These are phyloP conservation scores for Scrobipalpa atriplicella DNA, from an alignment of 2,888 invertebrate genomes.

Conservation along the genomic window DNA sequence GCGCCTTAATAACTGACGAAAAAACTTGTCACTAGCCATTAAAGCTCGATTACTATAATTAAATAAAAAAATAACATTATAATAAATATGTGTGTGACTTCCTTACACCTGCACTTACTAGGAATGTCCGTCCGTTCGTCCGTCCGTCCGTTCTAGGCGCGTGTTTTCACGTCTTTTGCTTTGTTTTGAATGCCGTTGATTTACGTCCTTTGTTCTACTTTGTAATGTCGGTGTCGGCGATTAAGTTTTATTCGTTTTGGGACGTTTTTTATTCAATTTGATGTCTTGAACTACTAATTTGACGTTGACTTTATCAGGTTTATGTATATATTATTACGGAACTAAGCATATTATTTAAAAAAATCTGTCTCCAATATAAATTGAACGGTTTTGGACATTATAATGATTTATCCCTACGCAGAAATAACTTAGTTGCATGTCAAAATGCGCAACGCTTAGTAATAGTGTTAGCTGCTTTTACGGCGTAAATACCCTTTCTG, in stretches of 20 bases:
- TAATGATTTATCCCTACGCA: too few relatives aligned
- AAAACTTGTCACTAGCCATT: slow-evolving; percentile 30
- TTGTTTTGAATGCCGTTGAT: slow-evolving; percentile 48
- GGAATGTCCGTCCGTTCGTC: slow-evolving; percentile 45
- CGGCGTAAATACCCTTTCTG: too few relatives aligned
- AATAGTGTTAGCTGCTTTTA: too few relatives aligned
- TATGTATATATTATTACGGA: too few relatives aligned
- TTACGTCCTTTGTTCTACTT: slow-evolving; percentile 43
- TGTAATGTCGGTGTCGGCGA: slow-evolving; percentile 17
- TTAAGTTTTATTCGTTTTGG: slow-evolving; percentile 19
- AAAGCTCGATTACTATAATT: slow-evolving; percentile 41
- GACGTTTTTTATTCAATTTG: slow-evolving; percentile 9
- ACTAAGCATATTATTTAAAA: too few relatives aligned
- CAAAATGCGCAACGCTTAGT: too few relatives aligned
- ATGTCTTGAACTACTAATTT: background rate
- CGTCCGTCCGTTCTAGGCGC: slow-evolving; percentile 35
- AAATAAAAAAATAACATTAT: slow-evolving; percentile 43
- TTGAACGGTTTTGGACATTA: too few relatives aligned
- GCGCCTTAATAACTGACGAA: slow-evolving; percentile 8
- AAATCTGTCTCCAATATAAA: too few relatives aligned
- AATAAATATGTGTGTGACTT: slow-evolving; percentile 36
- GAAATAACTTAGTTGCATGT: too few relatives aligned
- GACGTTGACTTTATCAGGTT: too few relatives aligned
- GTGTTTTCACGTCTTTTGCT: slow-evolving; percentile 38
- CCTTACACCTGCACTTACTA: slow-evolving; percentile 51